Conservation (phyloP, 2,113 vertebrate genomes). For the Odocoileus hemionus region DNA sequence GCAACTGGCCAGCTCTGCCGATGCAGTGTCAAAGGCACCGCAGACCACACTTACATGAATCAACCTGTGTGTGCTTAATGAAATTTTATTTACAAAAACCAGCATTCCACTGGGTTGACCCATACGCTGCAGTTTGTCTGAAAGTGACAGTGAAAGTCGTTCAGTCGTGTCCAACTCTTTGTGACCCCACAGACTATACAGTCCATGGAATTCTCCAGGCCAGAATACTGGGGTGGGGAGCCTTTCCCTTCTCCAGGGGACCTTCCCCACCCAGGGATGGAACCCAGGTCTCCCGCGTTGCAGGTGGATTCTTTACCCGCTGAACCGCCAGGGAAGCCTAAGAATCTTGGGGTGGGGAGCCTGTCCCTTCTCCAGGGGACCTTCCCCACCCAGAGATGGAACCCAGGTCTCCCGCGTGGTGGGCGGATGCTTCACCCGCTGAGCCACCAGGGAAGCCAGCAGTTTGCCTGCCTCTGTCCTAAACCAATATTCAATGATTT, state of each 20-base stretch:
- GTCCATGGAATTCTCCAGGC: background rate
- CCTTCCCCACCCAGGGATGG: background rate
- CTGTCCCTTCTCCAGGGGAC: background rate
- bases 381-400: background rate
- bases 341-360: background rate
- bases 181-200: background rate
- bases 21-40: background rate
- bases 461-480: background rate
- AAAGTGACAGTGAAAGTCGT: background rate
- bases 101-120: background rate
- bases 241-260: no score
- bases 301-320: rapidly evolving
- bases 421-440: rapidly evolving
- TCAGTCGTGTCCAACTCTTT: background rate
- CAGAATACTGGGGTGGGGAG: background rate
- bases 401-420: background rate
- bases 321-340: background rate
- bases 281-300: background rate
- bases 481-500: background rate
- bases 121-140: background rate
- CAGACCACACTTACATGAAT: background rate
- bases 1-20: background rate
- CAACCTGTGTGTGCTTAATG: background rate
- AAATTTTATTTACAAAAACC: background rate
- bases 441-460: background rate